Evolutionary conservation across 2,888 invertebrate species (phyloP), one percentile per base, ranked within the genome.

Genomic region (Drosophila melanosoma): DNA sequence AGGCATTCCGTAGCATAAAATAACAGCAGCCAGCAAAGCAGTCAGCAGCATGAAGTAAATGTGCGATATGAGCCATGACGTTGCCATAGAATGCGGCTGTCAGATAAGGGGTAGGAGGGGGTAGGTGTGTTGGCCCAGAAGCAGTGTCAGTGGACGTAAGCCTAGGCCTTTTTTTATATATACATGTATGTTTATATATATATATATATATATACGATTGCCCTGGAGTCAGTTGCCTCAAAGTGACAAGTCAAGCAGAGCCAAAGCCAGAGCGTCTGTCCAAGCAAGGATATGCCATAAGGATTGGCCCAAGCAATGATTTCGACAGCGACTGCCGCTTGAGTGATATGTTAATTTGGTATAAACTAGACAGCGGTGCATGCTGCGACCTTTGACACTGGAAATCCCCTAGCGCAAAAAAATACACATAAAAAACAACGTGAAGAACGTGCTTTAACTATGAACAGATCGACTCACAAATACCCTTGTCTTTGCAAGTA

Each of bases 281-380:
- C 49, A 26, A 48, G 49, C 51, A 42, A 36, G 76, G 60, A 67
- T 71, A 68, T 63, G 67, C 38, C 60, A 57, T 61, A 68, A 65
- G 64, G 74, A 78, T 73, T 69, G 78, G 69, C 68, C 73, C 32
- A 53, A 49, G 40, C 54, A 62, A 68, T 65, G 62, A 73, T 57
- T 62, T 65, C 60, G 65, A 45, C 74, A 53, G 64, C 79, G 74
- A 73, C 74, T 84, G 83, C 79, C 84, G 69, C 80, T 64, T 74
- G 67, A 82, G 79, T 65, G 83, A 83, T 83, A 83, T 83, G 83
- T 87, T 83, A 87, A 83, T 87, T 83, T 87, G 72, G 78, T 73
- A 82, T 83, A 83, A 83, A 86, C 83, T 83, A 86, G 78, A 75
- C 64, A 52, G 35, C 79, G 40, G 53, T 45, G 59, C 63, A 33